Evolutionary conservation across 2,888 invertebrate species (phyloP).

Genomic region (Temnothorax ravouxi): DNA sequence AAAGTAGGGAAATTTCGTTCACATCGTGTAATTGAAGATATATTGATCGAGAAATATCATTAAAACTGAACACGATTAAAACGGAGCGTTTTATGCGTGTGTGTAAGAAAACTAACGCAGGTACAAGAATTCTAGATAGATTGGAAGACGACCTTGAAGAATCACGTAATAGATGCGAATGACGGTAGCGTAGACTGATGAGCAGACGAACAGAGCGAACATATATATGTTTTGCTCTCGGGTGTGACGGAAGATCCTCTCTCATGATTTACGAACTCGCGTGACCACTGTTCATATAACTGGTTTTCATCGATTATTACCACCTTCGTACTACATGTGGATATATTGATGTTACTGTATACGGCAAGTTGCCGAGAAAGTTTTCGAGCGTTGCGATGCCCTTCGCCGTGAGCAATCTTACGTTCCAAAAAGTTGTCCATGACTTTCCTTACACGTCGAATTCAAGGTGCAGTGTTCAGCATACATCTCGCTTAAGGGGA

Average conservation of each 20-base stretch:
- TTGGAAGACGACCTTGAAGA: background rate
- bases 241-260: slow-evolving; percentile 17
- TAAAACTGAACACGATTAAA: slow-evolving; percentile 1
- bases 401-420: slow-evolving; percentile 20
- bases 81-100: background rate
- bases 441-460: slow-evolving; percentile 34
- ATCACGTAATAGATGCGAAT: background rate
- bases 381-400: slow-evolving; percentile 21
- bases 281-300: slow-evolving; percentile 59
- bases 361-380: slow-evolving; percentile 54
- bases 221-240: background rate
- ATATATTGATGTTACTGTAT: slow-evolving; percentile 53
- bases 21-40: background rate
- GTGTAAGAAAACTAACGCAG: background rate
- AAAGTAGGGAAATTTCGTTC: slow-evolving; percentile 28
- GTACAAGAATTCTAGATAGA: background rate
- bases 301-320: slow-evolving; percentile 63
- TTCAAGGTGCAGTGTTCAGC: slow-evolving; percentile 16
- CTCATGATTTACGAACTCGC: slow-evolving; percentile 64
- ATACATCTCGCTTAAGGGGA: background rate
- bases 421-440: slow-evolving; percentile 39
- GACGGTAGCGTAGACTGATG: background rate
- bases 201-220: background rate
- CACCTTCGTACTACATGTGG: slow-evolving; percentile 51
- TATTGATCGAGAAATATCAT: background rate